Base-by-base conservation (phyloP, 2,888 invertebrate species). In the Nephrotoma flavescens region DNA sequence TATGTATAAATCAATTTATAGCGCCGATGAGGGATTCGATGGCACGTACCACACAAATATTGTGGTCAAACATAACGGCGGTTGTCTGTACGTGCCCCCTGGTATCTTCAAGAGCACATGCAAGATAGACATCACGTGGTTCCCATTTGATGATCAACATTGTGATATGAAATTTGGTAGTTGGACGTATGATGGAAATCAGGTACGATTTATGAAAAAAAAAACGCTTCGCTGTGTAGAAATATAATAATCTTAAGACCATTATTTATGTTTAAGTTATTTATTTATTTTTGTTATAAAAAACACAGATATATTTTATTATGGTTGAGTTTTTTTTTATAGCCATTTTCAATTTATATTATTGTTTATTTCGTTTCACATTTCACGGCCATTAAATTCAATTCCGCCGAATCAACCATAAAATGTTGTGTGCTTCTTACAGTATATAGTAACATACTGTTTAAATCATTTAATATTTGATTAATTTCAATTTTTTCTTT, bases 81-180 rank as follows among this genome's bases (percentile, higher is more conserved):
- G 96, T 94, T 98, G 98, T 94, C 96, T 97, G 94, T 99, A 98
- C 96, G 97, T 99, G 93, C 99, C 99, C 92, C 99, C 99, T 92
- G 99, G 99, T 93, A 99, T 99, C 94, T 98, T 99, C 95, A 99
- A 98, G 95, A 98, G 98, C 95, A 99, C 99, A 94, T 99, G 99
- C 96, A 97, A 97, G 95, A 99, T 99, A 94, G 98, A 99, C 95
- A 99, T 99, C 95, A 98, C 98, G 93, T 99, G 99, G 99, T 99
- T 99, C 95, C 99, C 99, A 93, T 99, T 99, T 95, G 99, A 99
- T 94, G 99, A 99, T 94, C 99, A 99, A 95, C 96, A 96, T 93
- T 99, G 99, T 95, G 96, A 97, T 93, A 97, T 99, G 97, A 98
- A 99, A 95, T 99, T 99, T 93, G 99, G 99, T 94, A 98, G 99